phyloP scores from a whole-genome alignment of 1,140 invertebrate species.

The Formica exsecta region DNA sequence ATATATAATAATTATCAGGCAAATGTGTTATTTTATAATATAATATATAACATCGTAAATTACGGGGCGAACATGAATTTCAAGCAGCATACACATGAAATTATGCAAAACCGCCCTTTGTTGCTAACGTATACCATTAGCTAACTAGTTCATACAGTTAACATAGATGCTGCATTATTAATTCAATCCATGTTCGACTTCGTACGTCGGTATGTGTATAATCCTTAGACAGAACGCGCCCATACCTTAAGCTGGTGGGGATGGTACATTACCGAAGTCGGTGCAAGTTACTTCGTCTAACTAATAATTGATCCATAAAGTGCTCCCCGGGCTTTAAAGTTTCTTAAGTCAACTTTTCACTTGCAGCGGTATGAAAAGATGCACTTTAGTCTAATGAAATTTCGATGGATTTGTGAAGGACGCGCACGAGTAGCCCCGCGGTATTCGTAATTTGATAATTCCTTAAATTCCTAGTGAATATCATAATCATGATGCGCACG shows the following conservation, averaged over 20 bases:
- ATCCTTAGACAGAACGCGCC: constrained; percentile 39
- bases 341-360: constrained; percentile 76
- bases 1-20: constrained; percentile 11
- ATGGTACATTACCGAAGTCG: constrained; percentile 68
- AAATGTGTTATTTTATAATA: constrained; percentile 24
- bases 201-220: constrained; percentile 53
- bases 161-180: constrained; percentile 54
- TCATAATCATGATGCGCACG: constrained; percentile 42
- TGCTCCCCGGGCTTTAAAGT: constrained; percentile 64
- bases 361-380: constrained; percentile 68
- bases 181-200: constrained; percentile 53
- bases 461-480: constrained; percentile 48
- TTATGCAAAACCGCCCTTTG: constrained; percentile 58
- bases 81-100: constrained; percentile 46
- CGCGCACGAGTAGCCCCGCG: neutral
- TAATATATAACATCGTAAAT: constrained; percentile 2
- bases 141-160: constrained; percentile 62
- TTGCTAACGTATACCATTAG: constrained; percentile 55
- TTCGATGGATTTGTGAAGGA: constrained; percentile 67
- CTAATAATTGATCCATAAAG: constrained; percentile 77
- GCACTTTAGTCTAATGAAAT: constrained; percentile 70
- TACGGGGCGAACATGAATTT: constrained; percentile 43
- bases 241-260: constrained; percentile 40
- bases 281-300: constrained; percentile 73
- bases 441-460: constrained; percentile 47